Evolutionary conservation across 2,888 invertebrate species (phyloP), one percentile per base, ranked within the genome.

Genomic region (Biston stratarius): DNA sequence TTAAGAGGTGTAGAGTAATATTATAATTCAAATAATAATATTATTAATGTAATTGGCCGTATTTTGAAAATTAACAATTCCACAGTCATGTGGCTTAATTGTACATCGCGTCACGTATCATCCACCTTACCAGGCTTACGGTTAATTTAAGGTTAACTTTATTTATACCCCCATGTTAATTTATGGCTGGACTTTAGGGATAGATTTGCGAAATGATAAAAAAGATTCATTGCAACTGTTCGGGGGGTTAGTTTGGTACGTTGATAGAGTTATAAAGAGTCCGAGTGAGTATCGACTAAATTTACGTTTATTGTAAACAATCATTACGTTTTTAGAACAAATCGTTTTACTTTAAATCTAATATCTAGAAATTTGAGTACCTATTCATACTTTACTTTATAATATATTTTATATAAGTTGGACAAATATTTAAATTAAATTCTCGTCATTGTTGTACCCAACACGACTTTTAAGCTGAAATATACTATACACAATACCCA

Each of bases 111-210:
- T 59, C 47, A 48, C 47, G 58, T 59, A 48, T 14, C 24, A 14
- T 12, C 14, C 34, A 12, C 11, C 34, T 47, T 38, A 15, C 12
- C 47, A 38, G 38, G 36, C 45, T 70, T 64, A 53, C 78, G 68
- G 74, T 78, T 77, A 79, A 79, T 79, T 80, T 77, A 81, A 80
- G 74, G 78, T 65, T 75, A 82, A 84, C 79, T 84, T 79, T 82
- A 84, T 84, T 82, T 82, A 84, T 79, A 75, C 78, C 70, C 72
- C 69, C 38, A 67, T 69, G 73, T 70, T 80, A 76, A 73, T 67
- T 72, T 70, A 74, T 57, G 71, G 11, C 11, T 10, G 61, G 57
- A 70, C 70, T 62, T 57, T 57, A 47, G 55, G 64, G 49, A 61
- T 62, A 71, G 49, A 63, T 68, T 45, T 56, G 52, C 45, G 55